Base-by-base conservation (phyloP, 2,113 vertebrate genomes). In the Albula goreensis region DNA sequence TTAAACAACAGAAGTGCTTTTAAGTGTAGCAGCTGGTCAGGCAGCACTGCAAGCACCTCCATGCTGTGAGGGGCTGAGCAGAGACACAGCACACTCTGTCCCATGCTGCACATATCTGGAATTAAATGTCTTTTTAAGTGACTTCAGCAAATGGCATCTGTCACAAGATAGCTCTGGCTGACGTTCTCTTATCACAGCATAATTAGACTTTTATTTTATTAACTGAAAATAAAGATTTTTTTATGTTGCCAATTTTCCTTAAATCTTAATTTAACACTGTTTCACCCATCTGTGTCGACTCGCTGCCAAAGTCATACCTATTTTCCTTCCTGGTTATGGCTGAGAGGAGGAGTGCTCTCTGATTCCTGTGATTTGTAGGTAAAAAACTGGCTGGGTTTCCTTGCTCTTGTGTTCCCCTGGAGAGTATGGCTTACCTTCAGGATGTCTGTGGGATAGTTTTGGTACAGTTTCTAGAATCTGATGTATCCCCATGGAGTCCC, bases 301-400 rank as follows among this genome's bases (percentile, higher is more conserved):
- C 56, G 19, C 48, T 51, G 13, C 41, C 78, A 2, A 48, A 19
- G 50, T 15, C 52, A 7, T 56, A 50, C 48, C 50, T 53, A n/a
- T 48, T 12, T 77, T 63, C 41, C 41, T n/a, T 50, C 56, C 41
- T 52, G 1, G 78, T 52, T 57, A 12, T 52, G 57, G 56, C 85
- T 81, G 85, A 86, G 66, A 56, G 56, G 52, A 50, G 60, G 50
- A 82, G 56, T 50, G 80, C 74, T 82, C 81, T 81, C 80, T 51
- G 25, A 49, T 49, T 63, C 56, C 78, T 13, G 25, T 17, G 4
- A 70, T 80, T 70, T 25, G 3, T 22, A n/a, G 57, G 52, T 11
- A 53, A 74, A 56, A 53, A 11, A 52, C 17, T 13, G 17, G 78
- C 22, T 41, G 2, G 50, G 15, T 53, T 48, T 50, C 52, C 31